A percentile compares a stretch with the other conserved stretches of the same genome.
Conservation (phyloP, 2,888 invertebrate genomes). For the Meloe dianella region DNA sequence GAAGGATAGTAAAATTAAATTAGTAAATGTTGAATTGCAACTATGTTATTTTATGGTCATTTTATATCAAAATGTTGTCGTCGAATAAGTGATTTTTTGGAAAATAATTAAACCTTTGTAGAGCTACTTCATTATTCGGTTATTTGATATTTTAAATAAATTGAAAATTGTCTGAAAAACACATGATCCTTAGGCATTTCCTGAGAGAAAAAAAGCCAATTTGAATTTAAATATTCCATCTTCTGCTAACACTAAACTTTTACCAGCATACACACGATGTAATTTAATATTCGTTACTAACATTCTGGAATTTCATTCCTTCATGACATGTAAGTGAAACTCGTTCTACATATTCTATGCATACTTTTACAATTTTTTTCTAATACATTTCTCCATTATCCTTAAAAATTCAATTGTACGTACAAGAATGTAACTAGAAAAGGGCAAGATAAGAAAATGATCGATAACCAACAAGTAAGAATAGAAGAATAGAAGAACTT, state of each 20-base stretch:
- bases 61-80: not conserved
- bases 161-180: not conserved
- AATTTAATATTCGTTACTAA: not conserved
- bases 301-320: not conserved
- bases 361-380: not conserved
- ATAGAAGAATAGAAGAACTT: no score
- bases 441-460: no score
- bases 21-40: slow-evolving; percentile 14
- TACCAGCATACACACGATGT: no score
- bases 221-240: no score
- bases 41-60: not conserved
- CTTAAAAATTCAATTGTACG: not conserved
- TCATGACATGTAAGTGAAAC: not conserved
- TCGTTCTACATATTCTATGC: not conserved
- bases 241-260: no score
- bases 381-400: not conserved
- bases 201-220: no score
- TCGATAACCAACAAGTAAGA: no score
- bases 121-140: no score
- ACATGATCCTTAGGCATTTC: no score
- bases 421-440: not conserved
- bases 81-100: not conserved
- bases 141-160: not conserved
- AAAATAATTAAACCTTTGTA: not conserved
- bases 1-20: slow-evolving; percentile 28